Evolutionary conservation across 2,113 vertebrate species (phyloP).

Genomic region (Erythrolamprus reginae): DNA sequence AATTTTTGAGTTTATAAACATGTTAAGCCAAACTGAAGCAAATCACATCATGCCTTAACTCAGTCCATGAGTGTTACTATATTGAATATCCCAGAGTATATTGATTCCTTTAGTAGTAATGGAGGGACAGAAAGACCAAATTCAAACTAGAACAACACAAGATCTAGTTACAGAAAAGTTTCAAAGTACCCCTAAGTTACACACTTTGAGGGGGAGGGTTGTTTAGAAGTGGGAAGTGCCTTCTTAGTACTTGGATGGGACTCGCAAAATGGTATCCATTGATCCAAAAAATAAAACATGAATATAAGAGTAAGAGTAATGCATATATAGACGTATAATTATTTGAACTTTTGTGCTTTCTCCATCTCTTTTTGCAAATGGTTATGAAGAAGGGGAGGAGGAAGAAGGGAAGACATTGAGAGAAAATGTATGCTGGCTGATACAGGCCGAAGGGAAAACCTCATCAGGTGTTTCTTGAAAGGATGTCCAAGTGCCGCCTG

Average conservation of each 20-base stretch:
- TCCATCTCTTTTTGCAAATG: background rate
- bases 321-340: background rate
- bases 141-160: background rate
- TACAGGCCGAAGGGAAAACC: background rate
- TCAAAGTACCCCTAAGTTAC: background rate
- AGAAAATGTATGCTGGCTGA: background rate
- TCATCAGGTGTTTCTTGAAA: too few relatives aligned
- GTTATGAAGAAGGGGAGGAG: background rate
- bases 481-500: too few relatives aligned
- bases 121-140: accelerated
- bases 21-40: background rate
- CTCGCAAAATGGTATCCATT: background rate
- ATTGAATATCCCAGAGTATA: background rate
- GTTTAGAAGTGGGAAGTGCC: background rate
- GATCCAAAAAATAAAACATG: background rate
- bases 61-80: background rate
- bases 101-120: background rate
- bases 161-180: background rate
- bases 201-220: too few relatives aligned
- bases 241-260: background rate
- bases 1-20: background rate
- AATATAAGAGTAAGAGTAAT: background rate
- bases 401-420: background rate
- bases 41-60: background rate
- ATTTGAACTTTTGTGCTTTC: background rate